Base-by-base conservation (phyloP, 2,797 vertebrate genomes). In the Lateolabrax maculatus region DNA sequence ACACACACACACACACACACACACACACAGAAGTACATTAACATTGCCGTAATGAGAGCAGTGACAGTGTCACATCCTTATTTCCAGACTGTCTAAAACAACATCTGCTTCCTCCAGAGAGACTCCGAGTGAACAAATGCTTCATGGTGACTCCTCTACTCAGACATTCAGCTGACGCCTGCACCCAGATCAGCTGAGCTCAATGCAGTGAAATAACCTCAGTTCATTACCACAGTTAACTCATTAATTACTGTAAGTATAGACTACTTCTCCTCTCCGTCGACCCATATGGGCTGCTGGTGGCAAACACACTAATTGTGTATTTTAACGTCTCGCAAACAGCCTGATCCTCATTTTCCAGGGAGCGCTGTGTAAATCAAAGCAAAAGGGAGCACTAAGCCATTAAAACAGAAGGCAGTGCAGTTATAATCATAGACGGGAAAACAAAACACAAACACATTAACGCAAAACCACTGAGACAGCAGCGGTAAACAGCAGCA, bases 71-170 rank as follows among this genome's bases (percentile, higher is more conserved):
- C 77, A 73, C 79, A 72, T 86, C 67, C 15, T 74, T 41, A 62
- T 87, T 88, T 87, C 80, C 79, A 87, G 68, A 81, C 57, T 46
- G 71, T 84, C 49, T 39, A 4, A 65, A 80, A 46, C 76, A 83
- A 62, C 82, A 79, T 82, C 75, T 81, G 83, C 76, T 57, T 71
- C 79, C 56, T 72, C 57, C 71, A 44, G 39, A 36, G 67, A 65
- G 69, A 46, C 51, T 55, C 70, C 0, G 21, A 56, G 25, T 34
- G 57, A 80, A 77, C 44, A 80, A 56, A 62, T 6, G 48, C 70
- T 46, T 77, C 36, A 7, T 12, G 63, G 34, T 51, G 75, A 60
- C 13, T 66, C 66, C 41, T 23, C 34, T 2, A 9, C 66, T 72
- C 61, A 69, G 62, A 69, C 69, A 31, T 65, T 62, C 41, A 69